Evolutionary conservation across 2,888 invertebrate genomes (phyloP), one percentile per base, ranked within the genome.

Genomic region (Zeuzera pyrina): DNA sequence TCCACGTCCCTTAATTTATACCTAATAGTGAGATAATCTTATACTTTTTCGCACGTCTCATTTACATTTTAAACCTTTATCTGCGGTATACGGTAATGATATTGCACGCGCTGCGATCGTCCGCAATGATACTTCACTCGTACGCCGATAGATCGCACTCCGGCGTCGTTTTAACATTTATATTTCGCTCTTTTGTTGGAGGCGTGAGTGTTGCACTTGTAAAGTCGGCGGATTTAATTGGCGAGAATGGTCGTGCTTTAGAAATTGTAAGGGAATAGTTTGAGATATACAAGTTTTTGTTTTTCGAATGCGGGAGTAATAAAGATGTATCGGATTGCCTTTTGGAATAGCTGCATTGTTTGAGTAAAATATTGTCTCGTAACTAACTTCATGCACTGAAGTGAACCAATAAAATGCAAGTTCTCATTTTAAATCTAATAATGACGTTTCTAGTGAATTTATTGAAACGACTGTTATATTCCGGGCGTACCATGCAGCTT

Each of bases 1-100:
- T 70, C 68, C 60, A 38, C 52, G 55, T 57, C 57, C 71, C 70
- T 77, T 76, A 74, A 79, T 78, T 79, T 78, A 79, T 76, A 77
- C 78, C 73, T 79, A 79, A 78, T 79, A 73, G 74, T 60, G 59
- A 77, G 77, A 79, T 79, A 68, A 79, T 78, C 77, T 70, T 57
- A 61, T 61, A 65, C 67, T 68, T 74, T 76, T 74, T 69, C 58
- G 57, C 68, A 67, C 67, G 73, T 73, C 78, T 77, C 78, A 79
- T 79, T 79, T 79, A 67, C 77, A 79, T 79, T 76, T 65, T 63
- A 59, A 66, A 51, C 64, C 55, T 58, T 74, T 72, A 76, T 76
- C 76, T 59, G 33, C 30, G 29, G 29, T 29, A 25, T 32, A 55
- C 56, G 64, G 62, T 74, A 77, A 74, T 72, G 76, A 77, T 67